A percentile compares a stretch with the other conserved stretches of the same genome.
Conservation (phyloP, 1,140 invertebrate genomes). For the Doryteuthis pealeii region DNA sequence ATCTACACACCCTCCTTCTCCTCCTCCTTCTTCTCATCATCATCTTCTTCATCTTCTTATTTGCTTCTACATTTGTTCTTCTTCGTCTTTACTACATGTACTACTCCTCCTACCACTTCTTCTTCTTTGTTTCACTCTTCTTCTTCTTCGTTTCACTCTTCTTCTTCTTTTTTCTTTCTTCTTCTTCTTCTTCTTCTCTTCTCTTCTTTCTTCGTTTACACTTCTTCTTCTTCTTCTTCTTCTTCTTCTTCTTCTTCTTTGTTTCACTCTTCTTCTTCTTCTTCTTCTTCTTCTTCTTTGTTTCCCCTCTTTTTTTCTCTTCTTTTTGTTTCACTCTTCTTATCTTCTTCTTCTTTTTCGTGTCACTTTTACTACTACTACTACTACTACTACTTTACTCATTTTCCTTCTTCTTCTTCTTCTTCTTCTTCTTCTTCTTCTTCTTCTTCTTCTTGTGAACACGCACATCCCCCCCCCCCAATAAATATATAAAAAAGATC, state of each 20-base stretch:
- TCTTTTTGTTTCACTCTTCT: neutral
- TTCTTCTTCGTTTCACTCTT: neutral
- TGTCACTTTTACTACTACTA: neutral
- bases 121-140: neutral
- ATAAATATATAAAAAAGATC: too few species aligned
- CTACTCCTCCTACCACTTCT: neutral
- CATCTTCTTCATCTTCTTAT: neutral
- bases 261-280: neutral
- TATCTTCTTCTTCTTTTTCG: neutral
- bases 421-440: slow-evolving; percentile 6
- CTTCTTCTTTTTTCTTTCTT: neutral
- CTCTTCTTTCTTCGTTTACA: neutral
- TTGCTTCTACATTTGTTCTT: neutral
- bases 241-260: neutral
- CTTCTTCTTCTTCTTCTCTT: neutral
- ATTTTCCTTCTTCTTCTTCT: neutral
- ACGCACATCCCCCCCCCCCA: too few species aligned
- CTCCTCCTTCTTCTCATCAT: neutral
- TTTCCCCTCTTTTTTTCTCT: neutral
- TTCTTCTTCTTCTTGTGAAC: neutral
- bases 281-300: neutral
- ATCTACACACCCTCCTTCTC: neutral
- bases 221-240: neutral
- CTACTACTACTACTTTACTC: neutral
- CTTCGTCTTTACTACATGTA: neutral